Percentiles rank a stretch among this genome's conserved stretches.
These are phyloP conservation scores for Labeo rohita DNA, from an alignment of 2,113 vertebrate genomes.

Conservation along the genomic window DNA sequence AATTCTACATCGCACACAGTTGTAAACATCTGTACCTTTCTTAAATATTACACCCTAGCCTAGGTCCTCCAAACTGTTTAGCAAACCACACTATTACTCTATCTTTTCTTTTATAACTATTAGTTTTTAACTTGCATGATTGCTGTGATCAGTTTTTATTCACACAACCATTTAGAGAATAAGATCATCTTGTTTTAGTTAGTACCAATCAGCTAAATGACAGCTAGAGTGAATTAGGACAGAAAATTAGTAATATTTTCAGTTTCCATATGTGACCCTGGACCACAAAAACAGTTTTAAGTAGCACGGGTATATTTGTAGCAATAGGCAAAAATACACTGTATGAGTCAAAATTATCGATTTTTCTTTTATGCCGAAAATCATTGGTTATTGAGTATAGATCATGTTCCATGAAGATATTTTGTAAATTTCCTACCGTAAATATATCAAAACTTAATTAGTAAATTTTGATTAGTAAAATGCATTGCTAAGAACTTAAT, in stretches of 20 bases:
- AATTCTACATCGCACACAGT: background rate
- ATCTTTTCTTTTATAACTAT: background rate
- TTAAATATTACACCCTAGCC: background rate
- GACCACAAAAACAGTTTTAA: too few species aligned
- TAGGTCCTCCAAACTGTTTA: background rate
- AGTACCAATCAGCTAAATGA: background rate
- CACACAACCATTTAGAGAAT: background rate
- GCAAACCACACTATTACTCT: conserved; percentile 10
- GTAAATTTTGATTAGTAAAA: too few species aligned
- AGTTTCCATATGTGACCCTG: too few species aligned
- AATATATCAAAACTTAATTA: too few species aligned
- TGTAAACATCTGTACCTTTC: background rate
- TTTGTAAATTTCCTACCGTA: too few species aligned
- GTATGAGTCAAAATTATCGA: too few species aligned
- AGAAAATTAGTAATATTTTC: background rate
- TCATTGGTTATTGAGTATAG: too few species aligned
- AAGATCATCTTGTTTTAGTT: background rate
- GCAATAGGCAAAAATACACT: too few species aligned
- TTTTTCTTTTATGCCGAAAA: too few species aligned
- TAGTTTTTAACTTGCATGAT: background rate
- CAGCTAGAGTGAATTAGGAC: background rate
- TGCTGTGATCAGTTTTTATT: background rate
- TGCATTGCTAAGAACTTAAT: too few species aligned
- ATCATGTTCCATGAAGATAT: too few species aligned
- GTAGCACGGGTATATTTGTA: too few species aligned